Conservation (phyloP, 2,113 vertebrate genomes). For the Nothocercus nigrocapillus region DNA sequence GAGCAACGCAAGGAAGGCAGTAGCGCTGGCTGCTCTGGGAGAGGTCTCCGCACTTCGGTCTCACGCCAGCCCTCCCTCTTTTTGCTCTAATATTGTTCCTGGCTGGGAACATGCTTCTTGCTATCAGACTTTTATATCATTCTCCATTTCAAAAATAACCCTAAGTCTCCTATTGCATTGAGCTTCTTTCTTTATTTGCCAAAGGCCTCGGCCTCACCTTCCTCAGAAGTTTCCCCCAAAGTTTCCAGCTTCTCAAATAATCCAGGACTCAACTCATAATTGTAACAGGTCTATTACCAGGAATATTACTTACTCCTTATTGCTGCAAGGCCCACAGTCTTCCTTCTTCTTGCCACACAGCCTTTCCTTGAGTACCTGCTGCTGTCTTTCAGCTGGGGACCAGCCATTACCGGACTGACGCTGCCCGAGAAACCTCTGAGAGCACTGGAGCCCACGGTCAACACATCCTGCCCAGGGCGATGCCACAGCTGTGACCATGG, state of each 20-base stretch:
- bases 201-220: background rate
- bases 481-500: rapidly evolving
- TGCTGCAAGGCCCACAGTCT: background rate
- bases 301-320: background rate
- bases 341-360: background rate
- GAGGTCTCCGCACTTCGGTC: no score
- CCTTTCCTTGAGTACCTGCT: background rate
- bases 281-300: background rate
- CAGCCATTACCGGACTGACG: background rate
- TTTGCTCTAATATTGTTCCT: background rate
- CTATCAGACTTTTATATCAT: background rate
- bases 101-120: background rate
- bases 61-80: background rate
- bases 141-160: background rate
- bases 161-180: background rate
- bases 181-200: background rate
- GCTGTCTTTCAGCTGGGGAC: background rate
- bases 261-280: background rate
- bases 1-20: rapidly evolving
- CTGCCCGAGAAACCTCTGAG: background rate
- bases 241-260: background rate
- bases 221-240: background rate
- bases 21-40: background rate
- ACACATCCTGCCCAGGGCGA: background rate
- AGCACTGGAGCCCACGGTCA: background rate